phyloP scores from a whole-genome alignment of 2,113 vertebrate genomes.

The Pseudorhombus dupliciocellatus region DNA sequence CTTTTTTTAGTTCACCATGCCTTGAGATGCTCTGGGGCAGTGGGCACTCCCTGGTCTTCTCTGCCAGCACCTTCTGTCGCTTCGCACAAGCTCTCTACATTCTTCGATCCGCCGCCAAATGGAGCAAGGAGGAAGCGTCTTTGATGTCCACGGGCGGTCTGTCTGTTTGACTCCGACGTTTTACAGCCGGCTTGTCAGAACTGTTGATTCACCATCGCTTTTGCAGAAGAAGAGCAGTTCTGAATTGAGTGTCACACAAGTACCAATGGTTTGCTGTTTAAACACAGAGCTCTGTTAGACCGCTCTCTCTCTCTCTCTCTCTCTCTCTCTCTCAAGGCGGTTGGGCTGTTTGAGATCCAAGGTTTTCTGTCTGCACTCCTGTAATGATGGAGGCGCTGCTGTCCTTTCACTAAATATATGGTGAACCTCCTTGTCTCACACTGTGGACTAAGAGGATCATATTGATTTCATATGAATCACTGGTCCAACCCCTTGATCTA shows the following conservation, averaged over 20 bases:
- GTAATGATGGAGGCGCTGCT: neutral
- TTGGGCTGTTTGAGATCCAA: neutral
- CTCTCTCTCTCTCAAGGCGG: constrained; percentile 55
- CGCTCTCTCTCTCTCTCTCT: constrained; percentile 57
- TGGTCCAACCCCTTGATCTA: neutral
- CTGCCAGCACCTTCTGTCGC: constrained; percentile 44
- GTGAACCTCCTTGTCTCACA: neutral
- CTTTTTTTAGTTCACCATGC: neutral
- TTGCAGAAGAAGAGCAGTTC: constrained; percentile 62
- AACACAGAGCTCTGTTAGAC: constrained; percentile 74
- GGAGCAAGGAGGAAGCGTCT: constrained; percentile 69
- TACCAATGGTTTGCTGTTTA: constrained; percentile 71
- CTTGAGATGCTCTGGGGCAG: constrained; percentile 13
- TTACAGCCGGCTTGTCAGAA: constrained; percentile 74
- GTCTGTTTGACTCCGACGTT: constrained; percentile 63
- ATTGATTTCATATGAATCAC: neutral
- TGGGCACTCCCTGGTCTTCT: constrained; percentile 45
- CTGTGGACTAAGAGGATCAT: neutral
- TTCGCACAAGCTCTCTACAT: constrained; percentile 73
- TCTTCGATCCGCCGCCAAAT: constrained; percentile 77
- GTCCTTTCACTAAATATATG: neutral
- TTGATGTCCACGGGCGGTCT: constrained; percentile 68
- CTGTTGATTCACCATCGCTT: constrained; percentile 76
- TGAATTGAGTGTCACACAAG: constrained; percentile 77
- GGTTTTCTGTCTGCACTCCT: constrained; percentile 4